Evolutionary conservation across 2,797 vertebrate genomes (phyloP).

Genomic region (Poeciliopsis gracilis): DNA sequence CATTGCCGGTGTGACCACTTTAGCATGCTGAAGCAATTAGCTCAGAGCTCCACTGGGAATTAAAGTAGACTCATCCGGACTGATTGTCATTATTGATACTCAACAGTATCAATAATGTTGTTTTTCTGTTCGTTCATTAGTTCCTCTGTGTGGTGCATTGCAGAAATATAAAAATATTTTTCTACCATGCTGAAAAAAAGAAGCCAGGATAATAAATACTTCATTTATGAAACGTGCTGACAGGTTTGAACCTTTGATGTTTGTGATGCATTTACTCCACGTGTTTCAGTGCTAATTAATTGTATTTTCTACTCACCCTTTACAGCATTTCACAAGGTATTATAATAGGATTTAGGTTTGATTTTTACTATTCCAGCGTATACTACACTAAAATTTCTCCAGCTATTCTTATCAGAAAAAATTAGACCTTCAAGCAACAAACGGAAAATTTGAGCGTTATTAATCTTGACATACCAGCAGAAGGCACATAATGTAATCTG

Average conservation of each 20-base stretch:
- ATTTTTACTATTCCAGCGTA: not conserved
- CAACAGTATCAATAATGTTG: not conserved
- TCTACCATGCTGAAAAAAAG: not conserved
- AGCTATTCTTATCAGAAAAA: not conserved
- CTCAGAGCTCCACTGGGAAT: not conserved
- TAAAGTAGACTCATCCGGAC: not conserved
- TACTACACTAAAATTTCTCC: not conserved
- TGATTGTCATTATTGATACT: slow-evolving; percentile 9
- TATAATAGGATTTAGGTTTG: not conserved
- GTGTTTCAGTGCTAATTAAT: slow-evolving; percentile 1
- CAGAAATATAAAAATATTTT: not conserved
- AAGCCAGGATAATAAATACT: not conserved
- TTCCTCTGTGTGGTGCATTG: not conserved
- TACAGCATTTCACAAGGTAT: not conserved
- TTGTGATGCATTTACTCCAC: not conserved
- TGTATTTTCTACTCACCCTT: not conserved
- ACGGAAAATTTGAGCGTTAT: not conserved
- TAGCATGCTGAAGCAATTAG: slow-evolving; percentile 24
- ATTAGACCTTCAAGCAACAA: not conserved
- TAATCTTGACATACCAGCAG: slow-evolving; percentile 1
- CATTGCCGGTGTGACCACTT: slow-evolving; percentile 9
- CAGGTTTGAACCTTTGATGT: not conserved
- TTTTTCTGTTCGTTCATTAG: not conserved
- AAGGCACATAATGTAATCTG: not conserved
- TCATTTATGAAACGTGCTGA: not conserved